Evolutionary conservation across 2,113 vertebrate genomes (phyloP).

Genomic region (Hippocampus zosterae): DNA sequence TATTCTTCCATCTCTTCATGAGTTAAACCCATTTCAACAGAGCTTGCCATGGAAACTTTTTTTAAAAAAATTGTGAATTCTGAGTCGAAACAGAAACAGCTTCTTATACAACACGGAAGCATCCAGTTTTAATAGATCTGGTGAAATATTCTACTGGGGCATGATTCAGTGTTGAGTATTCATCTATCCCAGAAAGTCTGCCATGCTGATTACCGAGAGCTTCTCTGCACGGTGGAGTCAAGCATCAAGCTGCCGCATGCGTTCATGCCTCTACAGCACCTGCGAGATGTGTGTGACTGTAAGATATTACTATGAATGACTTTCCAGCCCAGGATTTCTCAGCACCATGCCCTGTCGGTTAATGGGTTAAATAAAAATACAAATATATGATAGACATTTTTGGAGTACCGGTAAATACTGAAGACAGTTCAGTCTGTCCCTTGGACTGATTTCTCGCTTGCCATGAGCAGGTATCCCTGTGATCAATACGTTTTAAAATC

Average conservation of each 20-base stretch:
- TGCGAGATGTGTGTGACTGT: background rate
- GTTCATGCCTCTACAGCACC: constrained; percentile 19
- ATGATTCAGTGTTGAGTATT: constrained; percentile 11
- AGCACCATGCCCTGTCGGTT: background rate
- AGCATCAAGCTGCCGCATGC: background rate
- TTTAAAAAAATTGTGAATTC: too few relatives aligned
- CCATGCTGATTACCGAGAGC: constrained; percentile 36
- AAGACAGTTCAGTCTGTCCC: background rate
- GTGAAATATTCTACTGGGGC: constrained; percentile 22
- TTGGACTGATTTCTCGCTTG: background rate
- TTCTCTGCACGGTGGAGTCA: constrained; percentile 27
- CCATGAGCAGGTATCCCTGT: too few relatives aligned
- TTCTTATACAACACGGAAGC: constrained; percentile 12
- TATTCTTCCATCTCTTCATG: too few relatives aligned
- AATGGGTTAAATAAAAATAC: background rate
- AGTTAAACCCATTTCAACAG: too few relatives aligned
- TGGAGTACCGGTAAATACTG: background rate
- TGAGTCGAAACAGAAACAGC: too few relatives aligned
- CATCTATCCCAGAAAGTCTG: constrained; percentile 36
- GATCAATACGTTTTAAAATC: too few relatives aligned
- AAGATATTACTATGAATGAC: background rate
- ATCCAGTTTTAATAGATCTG: constrained; percentile 17
- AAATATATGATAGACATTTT: background rate
- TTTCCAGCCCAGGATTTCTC: background rate
- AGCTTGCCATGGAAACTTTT: too few relatives aligned